Base-by-base conservation (phyloP, 2,113 vertebrate species). In the Fulica atra region DNA sequence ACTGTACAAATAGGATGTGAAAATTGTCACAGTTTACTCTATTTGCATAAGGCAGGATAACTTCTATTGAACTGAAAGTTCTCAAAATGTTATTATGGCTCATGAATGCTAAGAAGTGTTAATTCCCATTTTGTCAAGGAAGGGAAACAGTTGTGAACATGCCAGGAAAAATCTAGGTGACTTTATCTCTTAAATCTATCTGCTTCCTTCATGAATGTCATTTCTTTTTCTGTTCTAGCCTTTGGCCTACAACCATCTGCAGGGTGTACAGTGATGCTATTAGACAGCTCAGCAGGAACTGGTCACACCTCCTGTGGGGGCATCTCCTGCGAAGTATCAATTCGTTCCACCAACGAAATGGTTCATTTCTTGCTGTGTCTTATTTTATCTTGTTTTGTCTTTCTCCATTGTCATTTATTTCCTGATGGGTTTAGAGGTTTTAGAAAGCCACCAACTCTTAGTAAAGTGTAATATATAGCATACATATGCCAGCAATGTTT, bases 371-470 rank as follows among this genome's bases (percentile, higher is more conserved):
- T 44, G 2, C 74, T 33, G 89, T 96, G 82, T 50, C 93, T 90
- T 83, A 40, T 87, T 81, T 97, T 94, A 95, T 57, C 65, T 94
- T 92, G 81, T 68, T 93, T 95, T 95, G 57, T 80, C 89, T 97
- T 96, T 65, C 88, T 96, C 88, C 38, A 17, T 81, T 94, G 92
- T 87, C 78, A 92, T 97, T 98, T 98, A 89, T 97, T 97, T 98
- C 97, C 94, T 97, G 76, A 93, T 92, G 26, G 66, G 72, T 92
- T 94, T 95, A 72, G 53, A 90, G 44, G 70, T 92, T 95, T 97
- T 96, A 91, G 57, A 88, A 92, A 96, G 31, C 59, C 71, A 70
- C 19, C 66, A 68, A 50, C 36, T 94, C 54, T 91, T 66, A 66
- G n/a, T 54, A 71, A 94, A 92, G 23, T 61, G 57, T 70, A 48